Percentiles rank a stretch among this genome's conserved stretches.
phyloP scores from a whole-genome alignment of 2,113 vertebrate species.

The Pseudopodoces humilis region DNA sequence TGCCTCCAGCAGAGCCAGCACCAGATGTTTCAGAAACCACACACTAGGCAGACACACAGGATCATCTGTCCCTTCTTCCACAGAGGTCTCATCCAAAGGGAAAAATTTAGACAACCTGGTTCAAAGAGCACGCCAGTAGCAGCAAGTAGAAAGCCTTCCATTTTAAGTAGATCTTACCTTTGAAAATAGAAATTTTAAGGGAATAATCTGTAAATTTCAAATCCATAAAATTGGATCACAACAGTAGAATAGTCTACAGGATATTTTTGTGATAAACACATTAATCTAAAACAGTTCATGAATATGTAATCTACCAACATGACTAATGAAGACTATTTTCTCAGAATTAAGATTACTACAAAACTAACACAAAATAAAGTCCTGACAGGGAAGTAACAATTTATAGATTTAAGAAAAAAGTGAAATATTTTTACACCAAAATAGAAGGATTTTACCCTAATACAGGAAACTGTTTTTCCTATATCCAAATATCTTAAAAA shows the following conservation, averaged over 20 bases:
- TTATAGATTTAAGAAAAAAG: background rate
- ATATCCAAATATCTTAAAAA: background rate
- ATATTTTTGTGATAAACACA: background rate
- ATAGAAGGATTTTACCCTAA: background rate
- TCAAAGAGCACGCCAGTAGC: background rate
- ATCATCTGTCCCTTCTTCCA: conserved; percentile 12
- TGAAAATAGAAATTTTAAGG: background rate
- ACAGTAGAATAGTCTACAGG: background rate
- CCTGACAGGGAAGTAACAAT: background rate
- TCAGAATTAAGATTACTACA: background rate
- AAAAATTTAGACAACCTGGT: background rate
- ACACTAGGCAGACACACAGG: background rate
- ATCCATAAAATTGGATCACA: background rate
- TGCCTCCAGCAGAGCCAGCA: conserved; percentile 5
- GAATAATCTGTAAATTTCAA: background rate
- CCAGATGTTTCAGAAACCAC: conserved; percentile 45
- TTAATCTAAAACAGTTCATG: background rate
- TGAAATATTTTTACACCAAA: background rate
- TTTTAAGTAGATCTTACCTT: background rate
- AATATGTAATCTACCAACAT: background rate
- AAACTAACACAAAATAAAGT: background rate
- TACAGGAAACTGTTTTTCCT: background rate
- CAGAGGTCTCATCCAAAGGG: conserved; percentile 7
- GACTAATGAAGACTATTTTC: background rate
- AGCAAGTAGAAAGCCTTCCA: background rate